Base-by-base conservation (phyloP, 1,140 invertebrate species). In the Cotesia glomerata region DNA sequence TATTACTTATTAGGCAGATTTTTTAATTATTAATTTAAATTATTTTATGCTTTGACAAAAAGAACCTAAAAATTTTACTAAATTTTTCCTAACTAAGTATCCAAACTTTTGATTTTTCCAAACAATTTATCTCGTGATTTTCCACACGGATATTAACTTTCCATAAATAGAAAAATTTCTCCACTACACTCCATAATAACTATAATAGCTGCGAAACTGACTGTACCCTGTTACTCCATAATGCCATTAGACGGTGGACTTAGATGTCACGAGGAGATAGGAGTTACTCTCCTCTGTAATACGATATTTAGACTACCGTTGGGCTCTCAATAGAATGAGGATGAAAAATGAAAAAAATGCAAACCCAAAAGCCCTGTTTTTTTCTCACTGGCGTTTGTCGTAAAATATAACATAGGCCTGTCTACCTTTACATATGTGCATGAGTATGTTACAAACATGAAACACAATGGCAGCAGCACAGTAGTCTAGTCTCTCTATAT, bases 291-390 rank as follows among this genome's bases (percentile, higher is more conserved):
- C 35, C 16, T 66, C 63, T 51, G 76, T 76, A 77, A 77, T 49
- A 39, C 64, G 76, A 77, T 75, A 77, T 74, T 16, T 35, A 56
- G 36, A 69, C 72, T 77, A 74, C 74, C 72, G 73, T 75, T 71
- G 39, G 70, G 66, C 59, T 14, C 45, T 58, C 9, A 70, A 72
- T 67, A 56, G 67, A 74, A 74, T 70, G 51, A 58, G 58, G 45
- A 65, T 16, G 74, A 75, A 77, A 78, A 59, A 52, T 69, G 77
- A 76, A 73, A 76, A 80, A 82, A 81, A 81, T 80, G 76, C 77
- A 80, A 81, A 77, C 74, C 78, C 61, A 77, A 77, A 45, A 49
- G 63, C 63, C 63, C 63, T 65, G 36, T 65, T 36, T 65, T 36
- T 36, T 18, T 61, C 59, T 61, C 11, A 13, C 16, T 26, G 32